Evolutionary conservation across 2,113 vertebrate genomes (phyloP).

Genomic region (Eptatretus burgeri): DNA sequence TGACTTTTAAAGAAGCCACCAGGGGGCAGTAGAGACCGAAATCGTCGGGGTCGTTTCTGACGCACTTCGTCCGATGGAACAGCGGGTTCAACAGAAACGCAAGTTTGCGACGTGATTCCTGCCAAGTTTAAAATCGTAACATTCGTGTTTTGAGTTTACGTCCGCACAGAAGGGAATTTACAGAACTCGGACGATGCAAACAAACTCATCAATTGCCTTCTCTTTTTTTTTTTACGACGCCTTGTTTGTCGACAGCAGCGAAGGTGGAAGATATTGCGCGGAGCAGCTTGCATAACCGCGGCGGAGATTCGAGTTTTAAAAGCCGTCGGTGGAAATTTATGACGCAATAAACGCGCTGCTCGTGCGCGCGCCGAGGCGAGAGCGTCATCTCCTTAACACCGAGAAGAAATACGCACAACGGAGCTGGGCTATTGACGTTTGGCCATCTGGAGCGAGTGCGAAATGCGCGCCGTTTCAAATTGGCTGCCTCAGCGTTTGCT

Average conservation of each 20-base stretch:
- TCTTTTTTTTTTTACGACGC: slow-evolving; percentile 1
- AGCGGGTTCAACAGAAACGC: too few species aligned
- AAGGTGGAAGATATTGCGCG: slow-evolving; percentile 5
- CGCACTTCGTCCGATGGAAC: too few species aligned
- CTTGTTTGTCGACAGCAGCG: slow-evolving; percentile 4
- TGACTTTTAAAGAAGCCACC: too few species aligned
- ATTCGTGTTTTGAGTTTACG: too few species aligned
- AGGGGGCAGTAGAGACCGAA: too few species aligned
- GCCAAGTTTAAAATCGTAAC: too few species aligned
- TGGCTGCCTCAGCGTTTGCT: background rate
- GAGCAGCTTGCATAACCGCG: background rate
- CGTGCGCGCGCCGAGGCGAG: too few species aligned
- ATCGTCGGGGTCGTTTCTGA: too few species aligned
- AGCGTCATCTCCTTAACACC: too few species aligned
- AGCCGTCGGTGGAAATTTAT: slow-evolving; percentile 3
- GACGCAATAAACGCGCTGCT: slow-evolving; percentile 1
- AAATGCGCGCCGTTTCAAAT: background rate
- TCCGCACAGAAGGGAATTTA: too few species aligned
- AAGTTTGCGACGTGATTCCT: too few species aligned
- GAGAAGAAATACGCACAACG: too few species aligned
- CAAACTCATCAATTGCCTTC: slow-evolving; percentile 2
- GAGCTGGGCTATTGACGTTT: background rate
- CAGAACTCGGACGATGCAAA: background rate
- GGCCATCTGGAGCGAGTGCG: background rate
- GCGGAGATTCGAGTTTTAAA: slow-evolving; percentile 4